Conservation (phyloP, 2,888 invertebrate species). For the Dioctria linearis region DNA sequence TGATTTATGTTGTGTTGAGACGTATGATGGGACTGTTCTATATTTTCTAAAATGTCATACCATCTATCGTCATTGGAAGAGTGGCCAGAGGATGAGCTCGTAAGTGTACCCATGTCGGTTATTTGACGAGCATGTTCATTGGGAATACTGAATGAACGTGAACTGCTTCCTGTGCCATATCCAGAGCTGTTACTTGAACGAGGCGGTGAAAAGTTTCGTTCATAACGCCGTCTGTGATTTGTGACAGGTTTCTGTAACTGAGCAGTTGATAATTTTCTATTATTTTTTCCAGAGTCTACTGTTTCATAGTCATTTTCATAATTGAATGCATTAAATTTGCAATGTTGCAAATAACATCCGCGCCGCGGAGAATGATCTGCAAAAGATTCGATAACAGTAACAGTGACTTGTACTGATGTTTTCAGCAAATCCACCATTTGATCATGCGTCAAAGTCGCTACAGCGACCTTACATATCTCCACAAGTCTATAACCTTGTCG, state of each 20-base stretch:
- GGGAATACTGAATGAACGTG: constrained; percentile 69
- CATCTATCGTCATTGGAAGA: constrained; percentile 78
- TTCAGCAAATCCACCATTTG: constrained; percentile 94
- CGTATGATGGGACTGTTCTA: constrained; percentile 69
- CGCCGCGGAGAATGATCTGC: constrained; percentile 79
- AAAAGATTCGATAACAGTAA: constrained; percentile 84
- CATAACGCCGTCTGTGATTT: constrained; percentile 78
- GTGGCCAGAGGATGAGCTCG: constrained; percentile 77
- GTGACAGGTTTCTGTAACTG: constrained; percentile 70
- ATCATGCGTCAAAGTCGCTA: constrained; percentile 90
- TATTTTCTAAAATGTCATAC: constrained; percentile 74
- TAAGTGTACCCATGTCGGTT: constrained; percentile 73
- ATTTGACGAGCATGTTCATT: constrained; percentile 59
- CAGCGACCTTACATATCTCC: constrained; percentile 92
- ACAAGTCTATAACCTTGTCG: constrained; percentile 91
- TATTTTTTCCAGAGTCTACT: constrained; percentile 59
- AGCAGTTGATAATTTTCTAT: constrained; percentile 62
- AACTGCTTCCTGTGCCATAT: constrained; percentile 82
- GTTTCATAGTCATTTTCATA: constrained; percentile 79
- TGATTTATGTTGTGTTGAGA: constrained; percentile 67
- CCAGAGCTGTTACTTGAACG: constrained; percentile 87
- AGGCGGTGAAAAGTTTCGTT: constrained; percentile 83
- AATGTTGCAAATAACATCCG: constrained; percentile 78
- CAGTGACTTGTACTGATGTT: constrained; percentile 89
- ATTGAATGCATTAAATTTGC: constrained; percentile 76